Evolutionary conservation across 2,888 invertebrate species (phyloP), one percentile per base, ranked within the genome.

Genomic region (Apotomis capreana): DNA sequence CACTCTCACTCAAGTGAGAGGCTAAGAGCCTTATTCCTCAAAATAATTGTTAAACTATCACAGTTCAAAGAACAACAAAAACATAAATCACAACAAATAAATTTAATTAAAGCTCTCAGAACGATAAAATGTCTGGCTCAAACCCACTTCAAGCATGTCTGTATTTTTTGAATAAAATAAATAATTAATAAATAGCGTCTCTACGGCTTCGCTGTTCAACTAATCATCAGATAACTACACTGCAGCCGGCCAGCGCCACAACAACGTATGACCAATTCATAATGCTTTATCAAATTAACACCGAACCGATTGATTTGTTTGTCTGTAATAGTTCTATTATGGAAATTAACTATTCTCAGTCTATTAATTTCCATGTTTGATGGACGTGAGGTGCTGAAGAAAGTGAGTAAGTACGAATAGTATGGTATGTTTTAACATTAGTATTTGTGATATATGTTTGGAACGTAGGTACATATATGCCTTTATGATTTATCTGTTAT

Each of bases 221-320:
- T 60, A 49, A 54, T 59, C 54, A 70, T 65, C 57, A 71, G 69
- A 69, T 13, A 63, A 67, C 60, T 13, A 58, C 51, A 54, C 26
- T 26, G 26, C 26, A 26, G 40, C 40, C 6, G 40, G 65, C 37
- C 13, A 8, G 9, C 15, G 54, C 54, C 12, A 5, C 8, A 59
- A 8, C 54, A 54, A 37, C 52, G 44, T 61, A 69, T 52, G 40
- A n/a, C 55, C 49, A 67, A 57, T 62, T 60, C 51, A 71, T 68
- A 51, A 71, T 68, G 57, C 51, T 62, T 61, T 49, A 69, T 58
- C 59, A 55, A 67, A 57, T 61, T 67, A 67, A 52, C 67, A 8
- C 57, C 12, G 49, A 46, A 36, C 61, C 67, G 61, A 71, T 68
- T 68, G 61, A 62, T 62, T 67, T 62, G 67, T 71, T 67, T 61